Conservation (phyloP, 2,113 vertebrate species). For the Forbesichthys agassizii region DNA sequence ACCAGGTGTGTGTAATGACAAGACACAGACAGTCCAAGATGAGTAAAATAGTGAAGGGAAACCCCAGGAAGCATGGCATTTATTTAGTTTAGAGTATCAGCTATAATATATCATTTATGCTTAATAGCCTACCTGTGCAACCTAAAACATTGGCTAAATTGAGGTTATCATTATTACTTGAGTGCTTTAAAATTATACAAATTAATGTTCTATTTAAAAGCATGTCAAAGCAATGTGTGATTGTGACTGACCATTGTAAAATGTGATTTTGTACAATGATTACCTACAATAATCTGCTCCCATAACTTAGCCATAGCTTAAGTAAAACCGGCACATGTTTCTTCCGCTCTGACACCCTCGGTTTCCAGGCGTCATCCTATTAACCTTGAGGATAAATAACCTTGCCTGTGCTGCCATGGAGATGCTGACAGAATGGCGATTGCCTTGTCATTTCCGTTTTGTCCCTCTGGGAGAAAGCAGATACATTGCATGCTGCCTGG, state of each 20-base stretch:
- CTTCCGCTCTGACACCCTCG: slow-evolving; percentile 73
- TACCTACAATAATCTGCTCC: slow-evolving; percentile 38
- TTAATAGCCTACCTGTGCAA: too few relatives aligned
- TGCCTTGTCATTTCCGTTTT: slow-evolving; percentile 82
- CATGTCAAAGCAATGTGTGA: not conserved
- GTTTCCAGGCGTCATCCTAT: slow-evolving; percentile 76
- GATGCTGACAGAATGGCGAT: slow-evolving; percentile 77
- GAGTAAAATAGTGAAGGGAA: too few relatives aligned
- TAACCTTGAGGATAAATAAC: slow-evolving; percentile 81
- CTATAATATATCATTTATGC: too few relatives aligned
- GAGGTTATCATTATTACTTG: too few relatives aligned
- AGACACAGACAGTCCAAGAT: too few relatives aligned
- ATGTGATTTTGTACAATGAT: slow-evolving; percentile 33
- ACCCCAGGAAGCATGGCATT: too few relatives aligned
- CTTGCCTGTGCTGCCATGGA: slow-evolving; percentile 70
- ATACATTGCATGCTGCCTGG: slow-evolving; percentile 68
- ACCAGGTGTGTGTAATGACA: too few relatives aligned
- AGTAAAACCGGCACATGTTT: slow-evolving; percentile 78
- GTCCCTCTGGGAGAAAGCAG: slow-evolving; percentile 72
- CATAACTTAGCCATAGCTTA: slow-evolving; percentile 51
- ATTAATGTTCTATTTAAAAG: too few relatives aligned
- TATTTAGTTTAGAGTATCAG: too few relatives aligned
- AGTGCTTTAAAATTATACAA: too few relatives aligned
- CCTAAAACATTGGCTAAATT: too few relatives aligned
- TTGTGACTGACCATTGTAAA: not conserved